Evolutionary conservation across 2,113 vertebrate species (phyloP).

Genomic region (Illadopsis cleaveri): DNA sequence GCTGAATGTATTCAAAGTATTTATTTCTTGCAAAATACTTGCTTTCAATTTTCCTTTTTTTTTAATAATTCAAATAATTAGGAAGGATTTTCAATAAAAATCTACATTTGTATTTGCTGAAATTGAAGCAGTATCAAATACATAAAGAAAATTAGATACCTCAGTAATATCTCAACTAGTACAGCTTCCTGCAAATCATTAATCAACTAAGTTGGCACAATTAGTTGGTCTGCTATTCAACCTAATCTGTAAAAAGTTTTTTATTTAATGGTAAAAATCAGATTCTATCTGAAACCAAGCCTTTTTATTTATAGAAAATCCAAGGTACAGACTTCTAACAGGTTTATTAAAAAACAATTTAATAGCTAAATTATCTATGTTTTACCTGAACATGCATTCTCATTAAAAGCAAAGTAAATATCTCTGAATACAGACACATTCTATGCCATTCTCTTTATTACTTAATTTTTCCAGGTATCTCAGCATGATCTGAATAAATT

Average conservation of each 20-base stretch:
- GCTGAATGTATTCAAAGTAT: background rate
- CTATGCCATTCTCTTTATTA: slow-evolving; percentile 76
- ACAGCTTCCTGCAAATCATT: background rate
- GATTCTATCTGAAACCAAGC: background rate
- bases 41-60: background rate
- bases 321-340: slow-evolving; percentile 59
- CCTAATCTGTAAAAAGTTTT: background rate
- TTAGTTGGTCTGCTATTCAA: background rate
- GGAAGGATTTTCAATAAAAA: background rate
- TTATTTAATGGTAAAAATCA: background rate
- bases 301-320: slow-evolving; percentile 8
- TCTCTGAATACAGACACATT: slow-evolving; percentile 63
- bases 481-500: slow-evolving; percentile 90
- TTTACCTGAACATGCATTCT: slow-evolving; percentile 75
- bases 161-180: background rate
- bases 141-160: background rate
- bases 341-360: slow-evolving; percentile 62
- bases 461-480: slow-evolving; percentile 85
- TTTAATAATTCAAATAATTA: background rate
- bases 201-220: background rate
- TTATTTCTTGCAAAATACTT: background rate
- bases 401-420: slow-evolving; percentile 76
- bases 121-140: background rate
- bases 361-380: slow-evolving; percentile 70
- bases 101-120: background rate